Base-by-base conservation (phyloP, 2,888 invertebrate species). In the Andrena camellia region DNA sequence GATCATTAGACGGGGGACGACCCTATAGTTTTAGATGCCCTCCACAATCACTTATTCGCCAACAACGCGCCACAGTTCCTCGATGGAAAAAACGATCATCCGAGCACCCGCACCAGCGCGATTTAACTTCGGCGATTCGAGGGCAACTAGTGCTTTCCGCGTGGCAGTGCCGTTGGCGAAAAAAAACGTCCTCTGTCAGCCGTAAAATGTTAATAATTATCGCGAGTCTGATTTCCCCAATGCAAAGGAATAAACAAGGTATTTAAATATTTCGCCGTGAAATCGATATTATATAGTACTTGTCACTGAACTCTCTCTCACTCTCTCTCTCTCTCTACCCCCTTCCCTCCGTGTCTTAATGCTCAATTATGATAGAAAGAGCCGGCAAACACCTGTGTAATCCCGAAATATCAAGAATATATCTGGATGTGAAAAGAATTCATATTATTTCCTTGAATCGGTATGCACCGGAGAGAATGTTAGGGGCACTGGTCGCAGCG, bases 341-440 rank as follows among this genome's bases (percentile, higher is more conserved):
- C 52, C 52, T 5, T n/a, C 23, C 67, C 31, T 13, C n/a, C 33
- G 42, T 33, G 29, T 66, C n/a, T 17, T 10, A 20, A 57, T 33
- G 63, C 68, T 64, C 57, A 29, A 35, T 48, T 50, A 26, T 26
- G 48, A 10, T 50, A 64, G 33, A 26, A 13, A 59, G 35, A 29
- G 1, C 17, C 7, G 20, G 17, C n/a, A 4, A 26, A 52, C 20
- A 31, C 33, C 33, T 35, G 57, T 62, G 50, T 48, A 33, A 50
- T 20, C 13, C 31, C 6, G 48, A 50, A 7, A 6, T 29, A 2
- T 17, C n/a, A 69, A 23, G 20, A 26, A 75, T 52, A 26, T 42
- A 67, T 10, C 60, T 26, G 60, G 6, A 31, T 74, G 75, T 67
- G 67, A 67, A 52, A 63, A 42, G 70, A 35, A 48, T 59, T n/a